Conservation (phyloP, 2,888 invertebrate species). For the Vannuccia rotundouncinata region DNA sequence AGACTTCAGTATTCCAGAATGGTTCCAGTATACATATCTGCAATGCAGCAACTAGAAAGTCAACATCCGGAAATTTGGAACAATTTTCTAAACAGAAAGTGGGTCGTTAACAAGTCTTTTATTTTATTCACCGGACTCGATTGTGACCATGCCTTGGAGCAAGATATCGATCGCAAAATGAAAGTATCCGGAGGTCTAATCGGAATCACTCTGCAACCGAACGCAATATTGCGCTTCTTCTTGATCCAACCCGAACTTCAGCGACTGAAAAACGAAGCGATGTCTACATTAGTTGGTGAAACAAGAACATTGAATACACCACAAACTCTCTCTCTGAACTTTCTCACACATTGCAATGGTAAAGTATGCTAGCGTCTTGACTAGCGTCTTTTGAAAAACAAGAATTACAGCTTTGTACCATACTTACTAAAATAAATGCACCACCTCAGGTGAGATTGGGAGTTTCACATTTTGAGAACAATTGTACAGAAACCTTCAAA, state of each 20-base stretch:
- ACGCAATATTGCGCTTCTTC: background rate
- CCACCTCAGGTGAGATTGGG: background rate
- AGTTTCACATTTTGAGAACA: conserved; percentile 16
- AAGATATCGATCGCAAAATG: conserved; percentile 28
- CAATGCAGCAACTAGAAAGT: background rate
- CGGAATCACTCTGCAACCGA: conserved; percentile 21
- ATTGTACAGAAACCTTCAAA: background rate
- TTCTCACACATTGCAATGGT: background rate
- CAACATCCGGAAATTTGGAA: conserved; percentile 13
- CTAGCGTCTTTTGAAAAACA: background rate
- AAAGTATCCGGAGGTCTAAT: conserved; percentile 12
- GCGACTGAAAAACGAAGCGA: conserved; percentile 23
- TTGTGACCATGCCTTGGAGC: conserved; percentile 25
- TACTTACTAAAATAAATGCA: conserved; percentile 10
- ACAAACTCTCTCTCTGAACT: background rate
- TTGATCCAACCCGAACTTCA: conserved; percentile 22
- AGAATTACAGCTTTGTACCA: conserved; percentile 4
- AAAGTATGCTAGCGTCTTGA: background rate
- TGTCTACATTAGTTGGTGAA: conserved; percentile 9
- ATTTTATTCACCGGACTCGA: background rate
- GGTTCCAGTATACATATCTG: conserved; percentile 26
- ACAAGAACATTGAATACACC: background rate
- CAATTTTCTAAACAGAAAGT: conserved; percentile 1
- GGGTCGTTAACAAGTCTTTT: background rate
- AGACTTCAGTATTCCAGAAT: conserved; percentile 25